Evolutionary conservation across 1,140 invertebrate species (phyloP).

Genomic region (Leptestheria dahalacensis): DNA sequence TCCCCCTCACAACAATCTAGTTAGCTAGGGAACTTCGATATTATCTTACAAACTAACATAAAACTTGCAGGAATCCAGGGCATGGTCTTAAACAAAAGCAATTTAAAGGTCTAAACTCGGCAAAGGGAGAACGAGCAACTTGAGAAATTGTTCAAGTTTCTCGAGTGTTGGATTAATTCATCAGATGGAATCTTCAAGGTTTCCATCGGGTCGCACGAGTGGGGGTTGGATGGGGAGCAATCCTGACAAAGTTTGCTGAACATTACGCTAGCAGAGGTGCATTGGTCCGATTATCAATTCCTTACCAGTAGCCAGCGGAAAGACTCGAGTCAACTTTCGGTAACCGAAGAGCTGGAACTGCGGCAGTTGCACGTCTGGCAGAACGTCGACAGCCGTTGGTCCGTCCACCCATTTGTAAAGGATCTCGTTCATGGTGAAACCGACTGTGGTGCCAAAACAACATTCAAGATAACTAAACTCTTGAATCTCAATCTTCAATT

Average conservation of each 20-base stretch:
- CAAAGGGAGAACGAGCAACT: background rate
- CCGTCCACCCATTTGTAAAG: conserved; percentile 89
- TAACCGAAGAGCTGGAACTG: conserved; percentile 61
- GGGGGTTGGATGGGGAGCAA: background rate
- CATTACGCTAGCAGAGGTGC: no score
- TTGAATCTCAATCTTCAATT: no score
- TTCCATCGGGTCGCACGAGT: background rate
- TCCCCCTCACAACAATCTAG: no score
- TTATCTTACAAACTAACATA: no score
- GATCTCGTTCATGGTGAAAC: conserved; percentile 94
- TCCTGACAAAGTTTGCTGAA: background rate
- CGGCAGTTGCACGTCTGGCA: conserved; percentile 79
- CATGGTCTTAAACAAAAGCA: no score
- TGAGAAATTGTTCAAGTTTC: background rate
- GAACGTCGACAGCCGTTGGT: conserved; percentile 76
- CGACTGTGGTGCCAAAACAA: conserved; percentile 47
- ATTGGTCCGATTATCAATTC: background rate
- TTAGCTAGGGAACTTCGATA: no score
- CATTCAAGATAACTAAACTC: no score
- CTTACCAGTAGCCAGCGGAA: conserved; percentile 20
- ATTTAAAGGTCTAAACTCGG: background rate
- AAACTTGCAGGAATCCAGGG: no score
- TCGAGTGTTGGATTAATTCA: background rate
- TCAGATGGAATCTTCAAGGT: background rate
- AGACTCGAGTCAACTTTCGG: conserved; percentile 18